phyloP scores from a whole-genome alignment of 2,888 invertebrate genomes.

The Perizoma flavofasciatum region DNA sequence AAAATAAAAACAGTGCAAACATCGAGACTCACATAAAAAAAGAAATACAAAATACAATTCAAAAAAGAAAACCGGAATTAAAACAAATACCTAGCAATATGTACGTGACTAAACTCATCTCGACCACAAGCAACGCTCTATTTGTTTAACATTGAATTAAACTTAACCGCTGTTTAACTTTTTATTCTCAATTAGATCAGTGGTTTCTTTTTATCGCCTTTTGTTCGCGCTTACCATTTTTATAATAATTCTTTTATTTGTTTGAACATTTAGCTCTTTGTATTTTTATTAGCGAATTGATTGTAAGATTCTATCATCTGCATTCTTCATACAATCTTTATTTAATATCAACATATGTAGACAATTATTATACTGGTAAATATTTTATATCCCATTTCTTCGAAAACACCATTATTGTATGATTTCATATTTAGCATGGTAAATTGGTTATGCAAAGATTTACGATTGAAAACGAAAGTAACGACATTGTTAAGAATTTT shows the following conservation, averaged over 20 bases:
- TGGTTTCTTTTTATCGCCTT: conserved; percentile 32
- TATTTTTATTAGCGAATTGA: too few species aligned
- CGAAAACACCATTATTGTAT: too few species aligned
- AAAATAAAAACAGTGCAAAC: too few species aligned
- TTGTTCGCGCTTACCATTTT: conserved; percentile 1
- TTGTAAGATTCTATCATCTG: conserved; percentile 10
- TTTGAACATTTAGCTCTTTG: conserved; percentile 17
- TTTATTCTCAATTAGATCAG: conserved; percentile 38
- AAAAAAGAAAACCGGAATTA: conserved; percentile 26
- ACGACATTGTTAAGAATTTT: conserved; percentile 17
- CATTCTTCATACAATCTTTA: conserved; percentile 4
- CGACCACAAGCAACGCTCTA: conserved; percentile 46
- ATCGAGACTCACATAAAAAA: too few species aligned
- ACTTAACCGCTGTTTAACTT: conserved; percentile 48
- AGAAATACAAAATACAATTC: background rate
- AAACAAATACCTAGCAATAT: conserved; percentile 23
- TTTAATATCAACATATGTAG: background rate
- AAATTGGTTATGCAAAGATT: conserved; percentile 28
- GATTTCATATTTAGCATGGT: background rate
- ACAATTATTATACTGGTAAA: too few species aligned
- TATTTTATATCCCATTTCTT: too few species aligned
- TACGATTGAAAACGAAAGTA: conserved; percentile 34
- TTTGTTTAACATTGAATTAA: conserved; percentile 52
- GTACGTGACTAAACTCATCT: conserved; percentile 33
- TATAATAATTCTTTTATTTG: conserved; percentile 9